A percentile compares a stretch with the other conserved stretches of the same genome.
Evolutionary conservation across 2,797 vertebrate genomes (phyloP).

Genomic region (Spatula clypeata): DNA sequence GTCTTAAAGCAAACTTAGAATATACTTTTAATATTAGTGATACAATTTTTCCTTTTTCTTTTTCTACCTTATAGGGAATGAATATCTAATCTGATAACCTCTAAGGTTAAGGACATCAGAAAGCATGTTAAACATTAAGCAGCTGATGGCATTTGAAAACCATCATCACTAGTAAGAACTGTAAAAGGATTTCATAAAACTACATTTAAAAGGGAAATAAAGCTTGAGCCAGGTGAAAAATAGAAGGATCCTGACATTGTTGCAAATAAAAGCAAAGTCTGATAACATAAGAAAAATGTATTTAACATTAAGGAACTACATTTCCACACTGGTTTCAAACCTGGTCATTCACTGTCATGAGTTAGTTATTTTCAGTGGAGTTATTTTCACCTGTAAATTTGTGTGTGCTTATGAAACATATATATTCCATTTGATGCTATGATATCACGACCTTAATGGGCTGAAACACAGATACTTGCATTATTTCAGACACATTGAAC

Average conservation of each 20-base stretch:
- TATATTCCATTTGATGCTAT: neutral
- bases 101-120: slow-evolving; percentile 54
- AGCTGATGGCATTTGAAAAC: slow-evolving; percentile 30
- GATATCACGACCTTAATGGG: neutral
- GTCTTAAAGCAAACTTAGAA: neutral
- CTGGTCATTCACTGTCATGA: neutral
- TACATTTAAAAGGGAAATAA: neutral
- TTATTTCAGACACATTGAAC: neutral
- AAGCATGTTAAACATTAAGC: slow-evolving; percentile 81
- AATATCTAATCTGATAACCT: slow-evolving; percentile 65
- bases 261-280: neutral
- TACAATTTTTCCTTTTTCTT: neutral
- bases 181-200: slow-evolving; percentile 25
- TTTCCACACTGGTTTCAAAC: neutral
- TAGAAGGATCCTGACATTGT: neutral
- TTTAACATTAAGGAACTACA: neutral
- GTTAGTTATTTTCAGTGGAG: neutral
- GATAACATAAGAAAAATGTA: neutral
- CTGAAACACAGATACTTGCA: neutral
- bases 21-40: neutral
- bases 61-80: neutral
- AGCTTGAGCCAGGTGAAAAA: neutral
- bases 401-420: neutral
- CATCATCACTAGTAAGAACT: neutral
- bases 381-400: neutral